Conservation (phyloP, 2,797 vertebrate genomes). For the Mastacembelus armatus region DNA sequence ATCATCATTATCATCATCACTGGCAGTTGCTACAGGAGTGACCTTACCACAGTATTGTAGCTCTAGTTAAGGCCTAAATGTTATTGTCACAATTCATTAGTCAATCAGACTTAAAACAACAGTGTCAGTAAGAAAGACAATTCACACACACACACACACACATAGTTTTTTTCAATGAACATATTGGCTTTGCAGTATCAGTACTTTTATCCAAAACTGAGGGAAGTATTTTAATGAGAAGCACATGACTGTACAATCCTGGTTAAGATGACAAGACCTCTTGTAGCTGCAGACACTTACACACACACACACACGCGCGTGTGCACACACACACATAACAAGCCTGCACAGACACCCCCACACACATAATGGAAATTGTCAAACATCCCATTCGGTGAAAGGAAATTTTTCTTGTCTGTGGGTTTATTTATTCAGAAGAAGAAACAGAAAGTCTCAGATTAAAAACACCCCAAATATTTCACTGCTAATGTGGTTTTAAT, state of each 20-base stretch:
- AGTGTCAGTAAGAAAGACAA: not conserved
- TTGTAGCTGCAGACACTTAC: conserved; percentile 40
- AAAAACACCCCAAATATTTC: conserved; percentile 27
- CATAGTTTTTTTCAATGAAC: conserved; percentile 13
- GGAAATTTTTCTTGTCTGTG: conserved; percentile 28
- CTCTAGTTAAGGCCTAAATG: not conserved
- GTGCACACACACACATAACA: conserved; percentile 9
- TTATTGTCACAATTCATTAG: conserved; percentile 14
- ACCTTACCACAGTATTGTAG: not conserved
- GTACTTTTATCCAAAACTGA: conserved; percentile 51
- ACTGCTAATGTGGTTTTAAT: conserved; percentile 41
- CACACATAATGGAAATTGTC: conserved; percentile 31
- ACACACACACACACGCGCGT: conserved; percentile 11
- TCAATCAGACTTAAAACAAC: conserved; percentile 1
- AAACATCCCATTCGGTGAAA: conserved; percentile 11
- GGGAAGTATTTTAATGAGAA: conserved; percentile 73
- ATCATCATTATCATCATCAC: not conserved
- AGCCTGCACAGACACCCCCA: conserved; percentile 13
- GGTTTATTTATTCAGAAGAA: conserved; percentile 42
- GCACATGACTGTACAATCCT: conserved; percentile 74
- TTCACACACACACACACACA: conserved; percentile 10
- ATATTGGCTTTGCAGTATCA: conserved; percentile 37
- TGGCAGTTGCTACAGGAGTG: no score
- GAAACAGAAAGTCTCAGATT: conserved; percentile 34
- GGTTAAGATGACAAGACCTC: conserved; percentile 62